Evolutionary conservation across 2,888 invertebrate species (phyloP).

Genomic region (Eupithecia pulchellata): DNA sequence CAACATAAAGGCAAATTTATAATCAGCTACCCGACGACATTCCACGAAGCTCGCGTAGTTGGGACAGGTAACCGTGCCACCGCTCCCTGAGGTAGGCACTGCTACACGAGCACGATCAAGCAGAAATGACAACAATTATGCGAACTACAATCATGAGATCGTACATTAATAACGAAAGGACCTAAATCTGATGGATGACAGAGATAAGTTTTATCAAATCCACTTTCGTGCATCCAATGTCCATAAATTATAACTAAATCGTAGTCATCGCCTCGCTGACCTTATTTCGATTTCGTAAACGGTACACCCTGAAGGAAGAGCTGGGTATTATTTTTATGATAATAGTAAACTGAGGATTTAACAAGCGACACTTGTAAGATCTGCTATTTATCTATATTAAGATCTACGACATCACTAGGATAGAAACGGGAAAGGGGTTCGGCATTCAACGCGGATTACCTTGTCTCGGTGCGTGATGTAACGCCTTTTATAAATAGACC

Average conservation of each 20-base stretch:
- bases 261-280: conserved; percentile 53
- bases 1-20: conserved; percentile 74
- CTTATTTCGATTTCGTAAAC: conserved; percentile 53
- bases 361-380: conserved; percentile 53
- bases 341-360: conserved; percentile 55
- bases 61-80: conserved; percentile 59
- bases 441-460: conserved; percentile 59
- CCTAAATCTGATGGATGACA: conserved; percentile 54
- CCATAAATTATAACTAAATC: conserved; percentile 49
- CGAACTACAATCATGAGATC: conserved; percentile 46
- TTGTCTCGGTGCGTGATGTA: conserved; percentile 49
- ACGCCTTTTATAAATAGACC: conserved; percentile 45
- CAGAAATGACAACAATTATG: conserved; percentile 45
- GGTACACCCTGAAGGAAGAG: conserved; percentile 42
- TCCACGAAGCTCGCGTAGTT: conserved; percentile 64
- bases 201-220: conserved; percentile 55
- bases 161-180: conserved; percentile 43
- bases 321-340: conserved; percentile 54
- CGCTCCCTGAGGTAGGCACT: conserved; percentile 31
- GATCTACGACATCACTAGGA: conserved; percentile 58
- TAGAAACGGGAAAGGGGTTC: conserved; percentile 52
- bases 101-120: conserved; percentile 43
- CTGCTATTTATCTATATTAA: conserved; percentile 71
- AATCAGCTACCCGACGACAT: conserved; percentile 75
- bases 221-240: conserved; percentile 50